Percentiles rank a stretch among this genome's conserved stretches.
Conservation (phyloP, 1,140 invertebrate genomes). For the Eumeta japonica region DNA sequence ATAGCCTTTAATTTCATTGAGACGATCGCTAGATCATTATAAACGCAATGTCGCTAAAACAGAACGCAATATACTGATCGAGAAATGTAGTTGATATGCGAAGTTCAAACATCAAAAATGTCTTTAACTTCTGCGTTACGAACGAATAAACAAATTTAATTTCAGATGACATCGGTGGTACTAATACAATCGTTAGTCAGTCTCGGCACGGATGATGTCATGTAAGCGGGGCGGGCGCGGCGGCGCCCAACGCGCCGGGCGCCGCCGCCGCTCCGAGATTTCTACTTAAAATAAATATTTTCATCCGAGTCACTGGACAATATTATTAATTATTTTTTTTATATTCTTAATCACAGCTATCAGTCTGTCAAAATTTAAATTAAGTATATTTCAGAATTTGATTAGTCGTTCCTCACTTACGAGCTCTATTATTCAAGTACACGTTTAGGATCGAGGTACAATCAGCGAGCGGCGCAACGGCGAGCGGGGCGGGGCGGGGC, state of each 20-base stretch:
- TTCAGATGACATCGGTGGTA: conserved; percentile 54
- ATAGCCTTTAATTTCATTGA: too few relatives aligned
- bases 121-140: too few relatives aligned
- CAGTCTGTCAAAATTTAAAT: conserved; percentile 59
- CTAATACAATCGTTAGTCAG: conserved; percentile 33
- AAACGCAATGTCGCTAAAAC: too few relatives aligned
- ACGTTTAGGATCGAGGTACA: conserved; percentile 53
- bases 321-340: too few relatives aligned
- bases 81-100: conserved; percentile 56
- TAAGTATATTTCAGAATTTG: conserved; percentile 58
- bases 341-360: conserved; percentile 59
- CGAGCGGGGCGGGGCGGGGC: neutral
- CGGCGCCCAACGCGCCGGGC: too few relatives aligned
- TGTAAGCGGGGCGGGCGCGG: conserved; percentile 16
- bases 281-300: conserved; percentile 56
- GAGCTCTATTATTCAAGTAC: conserved; percentile 47
- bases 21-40: too few relatives aligned
- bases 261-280: conserved; percentile 51
- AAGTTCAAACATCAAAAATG: conserved; percentile 45
- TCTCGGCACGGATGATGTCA: conserved; percentile 33
- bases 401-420: conserved; percentile 50
- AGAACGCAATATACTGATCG: conserved; percentile 49
- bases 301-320: conserved; percentile 56
- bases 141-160: too few relatives aligned
- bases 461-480: conserved; percentile 15